Percentiles rank a stretch among this genome's conserved stretches.
These are phyloP conservation scores for Podiceps cristatus DNA, from an alignment of 2,113 vertebrate species.

Conservation along the genomic window DNA sequence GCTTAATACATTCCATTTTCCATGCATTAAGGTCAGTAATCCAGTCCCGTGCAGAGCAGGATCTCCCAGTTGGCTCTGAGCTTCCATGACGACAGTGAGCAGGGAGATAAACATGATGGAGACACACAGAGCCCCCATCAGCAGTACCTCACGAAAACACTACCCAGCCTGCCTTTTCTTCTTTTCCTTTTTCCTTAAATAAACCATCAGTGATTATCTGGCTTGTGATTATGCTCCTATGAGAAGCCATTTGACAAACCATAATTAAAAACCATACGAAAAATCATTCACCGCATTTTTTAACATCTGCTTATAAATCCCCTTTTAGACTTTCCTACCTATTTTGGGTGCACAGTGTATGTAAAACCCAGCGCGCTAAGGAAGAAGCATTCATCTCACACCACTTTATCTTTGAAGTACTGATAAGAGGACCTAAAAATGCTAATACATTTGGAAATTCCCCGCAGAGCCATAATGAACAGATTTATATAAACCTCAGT, in stretches of 20 bases:
- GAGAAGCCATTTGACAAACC: constrained; percentile 35
- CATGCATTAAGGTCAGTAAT: constrained; percentile 61
- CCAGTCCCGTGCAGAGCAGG: constrained; percentile 35
- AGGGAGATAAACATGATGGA: constrained; percentile 31
- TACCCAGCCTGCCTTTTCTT: not conserved
- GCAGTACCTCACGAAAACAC: not conserved
- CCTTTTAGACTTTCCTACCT: constrained; percentile 12
- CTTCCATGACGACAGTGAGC: constrained; percentile 62
- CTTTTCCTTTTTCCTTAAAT: not conserved
- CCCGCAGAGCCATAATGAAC: constrained; percentile 56
- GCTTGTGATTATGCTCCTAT: constrained; percentile 18
- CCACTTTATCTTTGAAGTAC: constrained; percentile 65
- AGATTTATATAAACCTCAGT: constrained; percentile 63
- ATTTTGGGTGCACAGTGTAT: not conserved
- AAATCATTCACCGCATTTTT: constrained; percentile 6
- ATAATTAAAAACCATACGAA: not conserved
- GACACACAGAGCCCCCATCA: not conserved
- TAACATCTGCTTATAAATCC: constrained; percentile 38
- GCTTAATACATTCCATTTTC: constrained; percentile 64
- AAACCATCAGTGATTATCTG: constrained; percentile 8
- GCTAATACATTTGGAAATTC: constrained; percentile 62
- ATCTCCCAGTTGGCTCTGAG: constrained; percentile 51
- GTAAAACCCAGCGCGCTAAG: not conserved
- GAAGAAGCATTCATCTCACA: not conserved
- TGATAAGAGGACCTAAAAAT: constrained; percentile 62